Percentiles rank a stretch among this genome's conserved stretches.
phyloP scores from a whole-genome alignment of 2,113 vertebrate species.

The Uria aalge region DNA sequence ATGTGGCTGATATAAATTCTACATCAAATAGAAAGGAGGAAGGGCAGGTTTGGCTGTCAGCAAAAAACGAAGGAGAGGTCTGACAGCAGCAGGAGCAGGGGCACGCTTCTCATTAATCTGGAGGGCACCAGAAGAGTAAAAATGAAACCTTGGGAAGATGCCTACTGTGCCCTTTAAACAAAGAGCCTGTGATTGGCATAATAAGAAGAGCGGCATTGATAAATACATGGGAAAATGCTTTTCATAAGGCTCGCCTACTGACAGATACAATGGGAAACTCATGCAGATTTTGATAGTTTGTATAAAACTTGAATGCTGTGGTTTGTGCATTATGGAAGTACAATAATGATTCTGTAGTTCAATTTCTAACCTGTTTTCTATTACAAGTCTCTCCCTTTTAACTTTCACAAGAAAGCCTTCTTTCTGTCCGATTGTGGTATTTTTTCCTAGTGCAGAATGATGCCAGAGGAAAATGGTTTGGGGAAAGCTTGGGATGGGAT shows the following conservation, averaged over 20 bases:
- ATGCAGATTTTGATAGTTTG: not conserved
- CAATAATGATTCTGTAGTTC: not conserved
- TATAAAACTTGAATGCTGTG: not conserved
- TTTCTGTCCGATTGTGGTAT: not conserved
- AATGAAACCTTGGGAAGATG: not conserved
- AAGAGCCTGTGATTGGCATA: not conserved
- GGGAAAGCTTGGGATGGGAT: not conserved
- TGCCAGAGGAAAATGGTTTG: not conserved
- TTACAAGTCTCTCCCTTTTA: conserved; percentile 12
- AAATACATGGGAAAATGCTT: not conserved
- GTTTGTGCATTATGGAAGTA: not conserved
- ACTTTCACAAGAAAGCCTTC: not conserved
- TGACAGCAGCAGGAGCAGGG: conserved; percentile 23
- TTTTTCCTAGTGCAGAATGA: not conserved
- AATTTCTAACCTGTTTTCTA: conserved; percentile 1
- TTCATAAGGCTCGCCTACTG: not conserved
- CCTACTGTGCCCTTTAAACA: not conserved
- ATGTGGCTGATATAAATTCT: conserved; percentile 62
- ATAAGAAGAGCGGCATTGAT: not conserved
- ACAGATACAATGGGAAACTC: not conserved
- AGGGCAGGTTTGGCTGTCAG: conserved; percentile 51
- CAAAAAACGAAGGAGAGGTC: conserved; percentile 36
- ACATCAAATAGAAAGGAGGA: conserved; percentile 65
- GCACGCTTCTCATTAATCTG: conserved; percentile 20
- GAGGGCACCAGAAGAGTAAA: not conserved